These are phyloP conservation scores for Palythoa grandiflora DNA, from an alignment of 92 coral and sea anemone genomes.

Conservation along the genomic window DNA sequence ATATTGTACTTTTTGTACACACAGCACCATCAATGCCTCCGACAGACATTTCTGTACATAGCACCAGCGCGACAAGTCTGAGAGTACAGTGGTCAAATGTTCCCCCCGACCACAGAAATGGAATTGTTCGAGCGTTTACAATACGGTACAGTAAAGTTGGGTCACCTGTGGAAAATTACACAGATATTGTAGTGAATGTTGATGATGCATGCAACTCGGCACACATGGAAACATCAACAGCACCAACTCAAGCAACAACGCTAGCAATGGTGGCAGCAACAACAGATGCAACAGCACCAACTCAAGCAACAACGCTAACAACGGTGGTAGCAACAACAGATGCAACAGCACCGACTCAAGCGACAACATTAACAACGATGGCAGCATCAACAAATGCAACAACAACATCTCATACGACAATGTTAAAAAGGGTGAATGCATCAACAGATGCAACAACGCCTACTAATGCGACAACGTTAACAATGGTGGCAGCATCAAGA, in stretches of 20 bases:
- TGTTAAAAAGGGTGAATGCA: background rate
- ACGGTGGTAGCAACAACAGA: background rate
- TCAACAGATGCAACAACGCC: background rate
- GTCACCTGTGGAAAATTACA: constrained; percentile 33
- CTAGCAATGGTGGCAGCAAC: background rate
- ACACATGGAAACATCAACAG: background rate
- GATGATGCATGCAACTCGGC: background rate
- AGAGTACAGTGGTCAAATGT: constrained; percentile 66
- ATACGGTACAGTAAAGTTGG: constrained; percentile 57
- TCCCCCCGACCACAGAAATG: constrained; percentile 58
- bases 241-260: background rate
- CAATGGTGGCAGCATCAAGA: background rate
- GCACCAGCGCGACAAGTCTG: constrained; percentile 72
- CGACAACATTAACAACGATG: background rate
- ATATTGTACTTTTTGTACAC: background rate
- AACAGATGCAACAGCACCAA: background rate
- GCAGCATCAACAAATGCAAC: background rate
- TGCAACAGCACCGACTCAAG: background rate
- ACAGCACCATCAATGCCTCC: constrained; percentile 64
- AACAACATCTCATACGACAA: background rate
- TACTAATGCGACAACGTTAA: background rate
- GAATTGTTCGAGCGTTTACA: constrained; percentile 58
- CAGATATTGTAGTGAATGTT: background rate
- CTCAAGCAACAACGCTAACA: background rate
- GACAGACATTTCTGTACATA: constrained; percentile 29